Conservation (phyloP, 23 tunicate species). For the Trididemnum nubilum region DNA sequence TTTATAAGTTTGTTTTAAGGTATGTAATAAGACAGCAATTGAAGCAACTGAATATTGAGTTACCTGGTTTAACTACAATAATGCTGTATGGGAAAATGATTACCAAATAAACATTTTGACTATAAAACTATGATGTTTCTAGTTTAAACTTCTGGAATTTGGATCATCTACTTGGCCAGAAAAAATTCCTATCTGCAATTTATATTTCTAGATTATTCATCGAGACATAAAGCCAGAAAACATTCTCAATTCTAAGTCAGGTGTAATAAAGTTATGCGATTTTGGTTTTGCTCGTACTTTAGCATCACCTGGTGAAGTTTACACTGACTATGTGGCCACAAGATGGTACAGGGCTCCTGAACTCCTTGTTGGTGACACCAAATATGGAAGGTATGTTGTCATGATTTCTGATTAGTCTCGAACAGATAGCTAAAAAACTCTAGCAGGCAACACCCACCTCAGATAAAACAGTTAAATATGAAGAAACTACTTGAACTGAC, state of each 20-base stretch:
- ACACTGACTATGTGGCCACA: slow-evolving; percentile 97
- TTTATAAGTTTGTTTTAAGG: too few relatives aligned
- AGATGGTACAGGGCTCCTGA: slow-evolving; percentile 99
- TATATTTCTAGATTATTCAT: slow-evolving; percentile 75
- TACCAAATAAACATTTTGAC: too few relatives aligned
- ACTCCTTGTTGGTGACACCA: slow-evolving; percentile 90
- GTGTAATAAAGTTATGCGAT: slow-evolving; percentile 96
- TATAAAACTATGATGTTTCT: too few relatives aligned
- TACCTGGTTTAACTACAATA: too few relatives aligned
- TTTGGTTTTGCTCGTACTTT: slow-evolving; percentile 99
- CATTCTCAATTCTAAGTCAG: slow-evolving; percentile 85
- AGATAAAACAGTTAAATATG: not conserved
- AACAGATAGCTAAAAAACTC: not conserved
- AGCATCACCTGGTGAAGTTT: slow-evolving; percentile 88
- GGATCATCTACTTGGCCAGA: too few relatives aligned
- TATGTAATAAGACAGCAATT: too few relatives aligned
- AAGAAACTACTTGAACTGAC: too few relatives aligned
- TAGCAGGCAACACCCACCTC: not conserved
- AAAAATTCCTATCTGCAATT: not conserved
- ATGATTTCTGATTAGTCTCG: too few relatives aligned
- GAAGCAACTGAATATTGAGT: too few relatives aligned
- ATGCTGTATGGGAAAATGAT: too few relatives aligned
- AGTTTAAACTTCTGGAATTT: too few relatives aligned
- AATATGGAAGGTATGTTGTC: slow-evolving; percentile 92
- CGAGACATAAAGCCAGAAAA: slow-evolving; percentile 99